Percentiles rank a stretch among this genome's conserved stretches.
Conservation (phyloP, 35 echinoderm and acorn worm species). For the Lytechinus variegatus region DNA sequence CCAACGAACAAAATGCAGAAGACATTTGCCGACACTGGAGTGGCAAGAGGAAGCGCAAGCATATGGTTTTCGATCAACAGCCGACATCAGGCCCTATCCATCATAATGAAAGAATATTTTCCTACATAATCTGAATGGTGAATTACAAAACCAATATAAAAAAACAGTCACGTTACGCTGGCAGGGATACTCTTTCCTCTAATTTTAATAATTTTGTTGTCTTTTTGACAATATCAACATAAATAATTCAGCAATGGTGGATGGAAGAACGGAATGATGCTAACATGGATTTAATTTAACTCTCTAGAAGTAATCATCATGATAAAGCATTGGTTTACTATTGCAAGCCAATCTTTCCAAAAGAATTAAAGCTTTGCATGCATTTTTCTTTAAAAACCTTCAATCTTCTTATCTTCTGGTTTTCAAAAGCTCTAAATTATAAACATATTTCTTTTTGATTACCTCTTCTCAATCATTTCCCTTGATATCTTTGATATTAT, state of each 20-base stretch:
- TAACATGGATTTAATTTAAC: neutral
- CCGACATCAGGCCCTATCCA: neutral
- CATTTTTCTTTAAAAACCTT: neutral
- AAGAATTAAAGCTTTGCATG: neutral
- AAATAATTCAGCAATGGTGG: neutral
- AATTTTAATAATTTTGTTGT: neutral
- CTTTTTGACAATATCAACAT: neutral
- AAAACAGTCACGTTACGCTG: neutral
- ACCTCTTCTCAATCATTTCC: neutral
- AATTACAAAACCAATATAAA: neutral
- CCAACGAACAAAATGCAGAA: conserved; percentile 17
- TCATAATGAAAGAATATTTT: neutral
- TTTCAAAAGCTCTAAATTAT: neutral
- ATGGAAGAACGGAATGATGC: neutral
- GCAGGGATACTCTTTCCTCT: neutral
- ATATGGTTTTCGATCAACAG: neutral
- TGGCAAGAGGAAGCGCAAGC: neutral
- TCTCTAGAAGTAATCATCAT: neutral
- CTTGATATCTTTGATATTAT: neutral
- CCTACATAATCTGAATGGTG: neutral
- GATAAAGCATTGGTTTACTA: neutral
- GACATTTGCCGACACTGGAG: neutral
- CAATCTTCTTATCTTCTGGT: neutral
- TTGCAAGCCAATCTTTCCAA: neutral
- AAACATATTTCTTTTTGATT: neutral